Percentiles rank a stretch among this genome's conserved stretches.
Conservation (phyloP, 2,888 invertebrate genomes). For the Drosophila paucipuncta region DNA sequence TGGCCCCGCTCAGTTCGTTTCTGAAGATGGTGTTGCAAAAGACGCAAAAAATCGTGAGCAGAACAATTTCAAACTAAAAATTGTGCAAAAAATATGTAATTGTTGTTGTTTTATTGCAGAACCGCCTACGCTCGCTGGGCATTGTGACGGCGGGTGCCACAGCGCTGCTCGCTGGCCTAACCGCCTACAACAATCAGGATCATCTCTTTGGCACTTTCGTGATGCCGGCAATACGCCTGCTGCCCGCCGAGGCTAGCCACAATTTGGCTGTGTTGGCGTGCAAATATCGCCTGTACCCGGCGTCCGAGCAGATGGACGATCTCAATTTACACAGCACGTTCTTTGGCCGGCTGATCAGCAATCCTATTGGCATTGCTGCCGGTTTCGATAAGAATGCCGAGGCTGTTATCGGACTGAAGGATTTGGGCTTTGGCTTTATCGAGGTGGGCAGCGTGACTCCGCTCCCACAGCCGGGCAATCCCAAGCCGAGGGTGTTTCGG, state of each 20-base stretch:
- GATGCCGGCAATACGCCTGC: conserved; percentile 79
- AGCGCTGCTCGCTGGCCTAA: conserved; percentile 47
- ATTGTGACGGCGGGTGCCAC: conserved; percentile 64
- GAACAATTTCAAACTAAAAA: not conserved
- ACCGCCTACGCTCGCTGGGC: conserved; percentile 59
- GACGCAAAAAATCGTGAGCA: conserved; percentile 44
- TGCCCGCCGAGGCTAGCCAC: conserved; percentile 94
- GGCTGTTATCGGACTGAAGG: conserved; percentile 92
- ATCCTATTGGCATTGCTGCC: conserved; percentile 98
- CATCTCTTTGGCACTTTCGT: conserved; percentile 45
- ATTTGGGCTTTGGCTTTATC: conserved; percentile 96
- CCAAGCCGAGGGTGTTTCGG: conserved; percentile 96
- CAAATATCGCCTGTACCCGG: conserved; percentile 87
- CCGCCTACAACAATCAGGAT: conserved; percentile 49
- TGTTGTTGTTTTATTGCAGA: conserved; percentile 22
- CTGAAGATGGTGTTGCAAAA: conserved; percentile 34
- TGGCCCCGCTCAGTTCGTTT: conserved; percentile 23
- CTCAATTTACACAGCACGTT: conserved; percentile 88
- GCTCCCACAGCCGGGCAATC: conserved; percentile 95
- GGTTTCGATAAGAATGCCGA: conserved; percentile 99
- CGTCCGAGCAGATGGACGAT: conserved; percentile 58
- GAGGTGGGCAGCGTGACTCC: conserved; percentile 99
- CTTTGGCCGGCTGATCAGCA: conserved; percentile 90
- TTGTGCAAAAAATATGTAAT: not conserved
- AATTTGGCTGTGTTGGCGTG: conserved; percentile 90